Base-by-base conservation (phyloP, 1,140 invertebrate species). In the Drosophila tristis region DNA sequence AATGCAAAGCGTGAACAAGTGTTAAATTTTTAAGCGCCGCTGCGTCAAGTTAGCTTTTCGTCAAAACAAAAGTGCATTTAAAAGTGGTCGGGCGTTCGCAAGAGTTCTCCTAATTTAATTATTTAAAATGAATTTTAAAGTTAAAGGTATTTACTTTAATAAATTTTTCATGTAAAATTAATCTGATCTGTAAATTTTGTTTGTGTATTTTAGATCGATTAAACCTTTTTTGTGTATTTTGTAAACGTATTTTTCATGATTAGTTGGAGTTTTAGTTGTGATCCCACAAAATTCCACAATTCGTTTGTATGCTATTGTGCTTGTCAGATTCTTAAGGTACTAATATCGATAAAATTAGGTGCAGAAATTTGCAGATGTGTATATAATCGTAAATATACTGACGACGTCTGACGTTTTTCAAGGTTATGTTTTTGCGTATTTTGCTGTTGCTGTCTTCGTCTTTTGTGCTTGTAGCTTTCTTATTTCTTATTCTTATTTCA, bases 261-360 rank as follows among this genome's bases (percentile, higher is more conserved):
- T 58, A 66, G 31, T 44, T 66, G 31, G 29, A 51, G 47, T 51
- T 58, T 66, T 66, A 66, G 63, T 58, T 58, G 48, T 58, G 56
- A 16, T 59, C 44, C 15, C 25, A 16, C 39, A 58, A 58, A 16
- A 47, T 20, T 9, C n/a, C 8, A n/a, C 8, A 58, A 8, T 29
- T 58, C 4, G 56, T 48, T 8, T 48, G 26, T 35, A 59, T 59
- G 44, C 31, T 3, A 35, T 39, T 23, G 56, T 48, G 13, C 11
- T 59, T 35, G 56, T 59, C 11, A 48, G 35, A 59, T 5, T 35
- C 48, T 47, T 59, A 48, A 20, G 26, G 20, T 55, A 0, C 4
- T 55, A n/a, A 45, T 59, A 4, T 59, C 20, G 16, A n/a, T n/a
- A n/a, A n/a, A n/a, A n/a, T 49, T 13, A 48, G 45, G 29, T 59